Base-by-base conservation (phyloP, 92 coral and sea anemone genomes). In the Siderastrea radians region DNA sequence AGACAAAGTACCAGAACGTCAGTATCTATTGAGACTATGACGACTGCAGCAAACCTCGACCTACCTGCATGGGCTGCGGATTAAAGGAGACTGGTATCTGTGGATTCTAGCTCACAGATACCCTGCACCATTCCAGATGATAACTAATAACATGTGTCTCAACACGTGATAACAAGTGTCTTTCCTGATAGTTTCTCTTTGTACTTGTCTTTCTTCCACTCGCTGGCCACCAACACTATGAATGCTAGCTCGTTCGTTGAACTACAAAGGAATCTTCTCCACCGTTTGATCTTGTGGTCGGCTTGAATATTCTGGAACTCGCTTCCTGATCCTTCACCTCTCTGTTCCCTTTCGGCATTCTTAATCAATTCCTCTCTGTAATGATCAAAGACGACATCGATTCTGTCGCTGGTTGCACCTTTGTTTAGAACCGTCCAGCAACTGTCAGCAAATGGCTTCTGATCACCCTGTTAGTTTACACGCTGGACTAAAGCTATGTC, bases 21-120 rank as follows among this genome's bases (percentile, higher is more conserved):
- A n/a, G 93, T 92, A 54, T 92, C 93, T 48, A 88, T 92, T 49
- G 92, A 81, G 59, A 82, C 80, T 44, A 87, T 69, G 60, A 87
- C 77, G 65, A 87, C 50, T 13, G 92, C 43, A 49, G 66, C 69
- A 71, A 58, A 87, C 48, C 67, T 75, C 49, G 51, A 57, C 65
- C 76, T 52, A 17, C 79, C 86, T 67, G 86, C 86, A 16, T 80
- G 88, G 15, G n/a, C 10, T 57, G 88, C 82, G n/a, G 82, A 88
- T 45, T 82, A 74, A 51, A 88, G 82, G 43, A 72, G 7, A 50
- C 83, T 72, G 57, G 86, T 88, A 45, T 82, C 88, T 45, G 61
- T 81, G 2, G 73, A 78, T 59, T 54, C 75, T 14, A 74, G 71
- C 79, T 82, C 88, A 47, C 58, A 17, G 62, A 65, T 19, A 77